A percentile compares a stretch with the other conserved stretches of the same genome.
These are phyloP conservation scores for Ifrita kowaldi DNA, from an alignment of 2,113 vertebrate genomes.

Conservation along the genomic window DNA sequence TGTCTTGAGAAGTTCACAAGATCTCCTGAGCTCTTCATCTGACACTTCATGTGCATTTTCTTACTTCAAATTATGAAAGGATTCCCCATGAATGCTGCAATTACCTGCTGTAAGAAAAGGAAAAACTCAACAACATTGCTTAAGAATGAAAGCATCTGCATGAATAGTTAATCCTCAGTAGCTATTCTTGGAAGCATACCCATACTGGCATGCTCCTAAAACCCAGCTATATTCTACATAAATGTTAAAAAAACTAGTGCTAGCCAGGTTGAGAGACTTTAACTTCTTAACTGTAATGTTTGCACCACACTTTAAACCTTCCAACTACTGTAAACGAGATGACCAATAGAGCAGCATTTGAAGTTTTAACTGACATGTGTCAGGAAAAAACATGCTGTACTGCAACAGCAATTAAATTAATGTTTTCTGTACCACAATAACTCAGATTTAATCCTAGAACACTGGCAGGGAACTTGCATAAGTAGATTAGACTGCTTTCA, in stretches of 20 bases:
- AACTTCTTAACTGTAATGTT: not conserved
- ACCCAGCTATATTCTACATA: not conserved
- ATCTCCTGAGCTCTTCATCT: not conserved
- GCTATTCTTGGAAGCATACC: not conserved
- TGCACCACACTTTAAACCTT: not conserved
- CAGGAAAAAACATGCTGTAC: not conserved
- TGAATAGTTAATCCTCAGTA: not conserved
- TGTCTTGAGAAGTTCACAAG: not conserved
- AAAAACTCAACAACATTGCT: not conserved
- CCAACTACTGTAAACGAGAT: not conserved
- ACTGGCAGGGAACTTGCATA: not conserved
- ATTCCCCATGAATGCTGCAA: not conserved
- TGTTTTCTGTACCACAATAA: constrained; percentile 5
- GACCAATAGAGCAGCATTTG: not conserved
- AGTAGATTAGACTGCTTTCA: not conserved
- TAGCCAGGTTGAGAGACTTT: not conserved
- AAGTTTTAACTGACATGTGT: not conserved
- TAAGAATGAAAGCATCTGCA: not conserved
- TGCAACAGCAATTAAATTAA: not conserved
- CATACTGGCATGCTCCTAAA: not conserved
- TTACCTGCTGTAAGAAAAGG: not conserved
- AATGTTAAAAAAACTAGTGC: not conserved
- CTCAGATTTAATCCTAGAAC: not conserved
- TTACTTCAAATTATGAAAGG: not conserved
- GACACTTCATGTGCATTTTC: not conserved